phyloP scores from a whole-genome alignment of 2,113 vertebrate species.

The Mionectes macconnelli region DNA sequence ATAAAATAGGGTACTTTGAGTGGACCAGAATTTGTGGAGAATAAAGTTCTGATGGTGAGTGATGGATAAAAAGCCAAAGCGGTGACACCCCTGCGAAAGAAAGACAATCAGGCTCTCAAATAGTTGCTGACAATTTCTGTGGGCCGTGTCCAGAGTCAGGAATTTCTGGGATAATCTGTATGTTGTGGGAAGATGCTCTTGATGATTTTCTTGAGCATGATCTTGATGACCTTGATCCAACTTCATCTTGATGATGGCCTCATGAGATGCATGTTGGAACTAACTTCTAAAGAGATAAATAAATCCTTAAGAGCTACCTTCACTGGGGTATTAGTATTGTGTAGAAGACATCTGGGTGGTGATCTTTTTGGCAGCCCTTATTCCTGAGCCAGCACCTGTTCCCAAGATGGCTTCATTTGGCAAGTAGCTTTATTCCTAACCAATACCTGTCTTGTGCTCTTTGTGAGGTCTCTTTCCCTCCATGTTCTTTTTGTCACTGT shows the following conservation, averaged over 20 bases:
- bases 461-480: neutral
- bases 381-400: neutral
- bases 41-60: neutral
- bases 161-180: neutral
- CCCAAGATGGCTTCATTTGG: neutral
- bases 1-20: neutral
- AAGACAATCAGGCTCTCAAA: neutral
- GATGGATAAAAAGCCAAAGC: neutral
- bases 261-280: fast-evolving
- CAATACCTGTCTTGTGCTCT: neutral
- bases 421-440: neutral
- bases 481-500: constrained; percentile 17
- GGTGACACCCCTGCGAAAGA: neutral
- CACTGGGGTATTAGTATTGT: neutral
- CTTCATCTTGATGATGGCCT: neutral
- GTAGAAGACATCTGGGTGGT: neutral
- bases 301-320: neutral
- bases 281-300: neutral
- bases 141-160: fast-evolving
- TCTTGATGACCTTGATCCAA: neutral
- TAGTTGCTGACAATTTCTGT: neutral
- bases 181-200: neutral
- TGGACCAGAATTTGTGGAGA: neutral
- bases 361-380: neutral
- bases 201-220: neutral